Percentiles rank a stretch among this genome's conserved stretches.
These are phyloP conservation scores for Cantharis nigra DNA, from an alignment of 2,888 invertebrate species.

Conservation along the genomic window DNA sequence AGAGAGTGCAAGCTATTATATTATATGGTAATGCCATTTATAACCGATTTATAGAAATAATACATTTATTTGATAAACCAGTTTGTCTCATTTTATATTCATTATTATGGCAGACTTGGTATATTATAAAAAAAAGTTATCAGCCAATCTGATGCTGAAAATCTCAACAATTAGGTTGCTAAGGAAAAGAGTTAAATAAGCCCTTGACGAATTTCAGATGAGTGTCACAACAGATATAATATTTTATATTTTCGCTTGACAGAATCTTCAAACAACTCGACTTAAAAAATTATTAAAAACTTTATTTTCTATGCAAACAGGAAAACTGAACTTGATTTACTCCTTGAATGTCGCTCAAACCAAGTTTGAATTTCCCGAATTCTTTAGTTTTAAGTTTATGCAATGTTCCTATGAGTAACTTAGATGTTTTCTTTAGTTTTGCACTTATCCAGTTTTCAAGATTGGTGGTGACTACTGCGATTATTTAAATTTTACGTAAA, in stretches of 20 bases:
- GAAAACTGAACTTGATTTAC: too few relatives aligned
- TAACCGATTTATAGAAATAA: background rate
- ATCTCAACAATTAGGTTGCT: background rate
- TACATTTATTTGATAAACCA: background rate
- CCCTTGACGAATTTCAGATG: background rate
- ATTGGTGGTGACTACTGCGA: too few relatives aligned
- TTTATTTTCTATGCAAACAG: too few relatives aligned
- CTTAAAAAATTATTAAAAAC: background rate
- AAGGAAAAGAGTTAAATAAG: background rate
- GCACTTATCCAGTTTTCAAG: too few relatives aligned
- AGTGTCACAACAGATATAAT: background rate
- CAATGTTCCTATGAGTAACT: too few relatives aligned
- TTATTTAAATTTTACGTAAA: too few relatives aligned
- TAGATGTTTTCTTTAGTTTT: too few relatives aligned
- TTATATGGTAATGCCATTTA: background rate
- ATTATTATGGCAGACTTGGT: background rate
- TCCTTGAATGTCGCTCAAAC: too few relatives aligned
- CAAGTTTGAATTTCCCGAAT: too few relatives aligned
- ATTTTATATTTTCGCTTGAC: background rate
- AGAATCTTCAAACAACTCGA: background rate
- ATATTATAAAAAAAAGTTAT: background rate
- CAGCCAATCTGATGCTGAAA: background rate
- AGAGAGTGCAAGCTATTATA: background rate
- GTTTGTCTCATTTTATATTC: background rate
- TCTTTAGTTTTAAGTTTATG: too few relatives aligned